A percentile compares a stretch with the other conserved stretches of the same genome.
phyloP scores from a whole-genome alignment of 2,888 invertebrate species.

The Conops quadrifasciatus region DNA sequence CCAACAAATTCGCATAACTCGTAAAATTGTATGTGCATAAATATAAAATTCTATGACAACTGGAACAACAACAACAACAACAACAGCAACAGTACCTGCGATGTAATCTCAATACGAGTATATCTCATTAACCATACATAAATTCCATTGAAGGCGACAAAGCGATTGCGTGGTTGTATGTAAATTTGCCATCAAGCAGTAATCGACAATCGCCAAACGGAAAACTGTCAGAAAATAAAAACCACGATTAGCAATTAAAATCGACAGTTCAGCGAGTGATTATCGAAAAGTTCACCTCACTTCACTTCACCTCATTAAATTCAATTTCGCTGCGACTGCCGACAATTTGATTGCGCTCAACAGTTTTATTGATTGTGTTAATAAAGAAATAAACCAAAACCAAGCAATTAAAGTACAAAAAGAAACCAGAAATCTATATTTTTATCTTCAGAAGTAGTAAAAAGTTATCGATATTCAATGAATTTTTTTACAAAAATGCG shows the following conservation, averaged over 20 bases:
- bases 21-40: too few species aligned
- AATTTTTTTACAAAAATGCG: too few species aligned
- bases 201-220: neutral
- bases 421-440: too few species aligned
- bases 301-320: neutral
- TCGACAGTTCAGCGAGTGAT: conserved; percentile 8
- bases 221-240: neutral
- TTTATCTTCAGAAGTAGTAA: too few species aligned
- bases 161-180: neutral
- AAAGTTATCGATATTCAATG: too few species aligned
- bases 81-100: neutral
- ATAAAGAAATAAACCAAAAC: too few species aligned
- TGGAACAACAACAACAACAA: neutral
- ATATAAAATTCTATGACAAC: too few species aligned
- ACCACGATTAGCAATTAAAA: conserved; percentile 8
- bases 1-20: neutral
- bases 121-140: neutral
- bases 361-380: neutral
- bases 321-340: neutral
- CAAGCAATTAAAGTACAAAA: too few species aligned
- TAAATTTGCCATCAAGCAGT: neutral
- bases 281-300: conserved; percentile 6
- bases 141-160: neutral
- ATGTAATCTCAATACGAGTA: too few species aligned
- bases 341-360: neutral